A percentile compares a stretch with the other conserved stretches of the same genome.
phyloP scores from a whole-genome alignment of 2,113 vertebrate genomes.

The Podiceps cristatus region DNA sequence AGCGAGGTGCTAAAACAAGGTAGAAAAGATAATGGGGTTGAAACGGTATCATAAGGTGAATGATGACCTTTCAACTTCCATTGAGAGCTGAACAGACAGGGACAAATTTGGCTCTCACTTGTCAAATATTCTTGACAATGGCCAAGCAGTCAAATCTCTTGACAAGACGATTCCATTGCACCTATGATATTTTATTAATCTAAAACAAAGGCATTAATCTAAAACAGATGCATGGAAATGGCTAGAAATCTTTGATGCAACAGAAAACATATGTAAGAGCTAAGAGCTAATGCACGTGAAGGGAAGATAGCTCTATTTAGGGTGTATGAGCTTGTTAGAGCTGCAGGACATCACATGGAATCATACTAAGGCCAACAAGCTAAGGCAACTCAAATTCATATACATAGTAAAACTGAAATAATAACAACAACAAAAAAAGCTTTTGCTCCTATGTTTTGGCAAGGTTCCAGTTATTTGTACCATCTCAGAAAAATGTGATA shows the following conservation, averaged over 20 bases:
- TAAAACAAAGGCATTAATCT: conserved; percentile 58
- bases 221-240: conserved; percentile 50
- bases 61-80: conserved; percentile 54
- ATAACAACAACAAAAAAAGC: background rate
- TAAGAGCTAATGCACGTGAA: conserved; percentile 49
- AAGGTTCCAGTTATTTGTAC: conserved; percentile 32
- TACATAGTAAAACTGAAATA: background rate
- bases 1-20: conserved; percentile 57
- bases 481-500: conserved; percentile 33
- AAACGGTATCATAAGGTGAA: conserved; percentile 55
- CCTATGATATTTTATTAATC: conserved; percentile 67
- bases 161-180: conserved; percentile 37
- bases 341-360: background rate
- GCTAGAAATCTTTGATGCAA: conserved; percentile 55
- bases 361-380: conserved; percentile 13
- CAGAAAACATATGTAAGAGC: conserved; percentile 50
- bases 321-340: conserved; percentile 20
- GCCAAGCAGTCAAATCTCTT: conserved; percentile 39
- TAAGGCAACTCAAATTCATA: background rate
- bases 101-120: conserved; percentile 23
- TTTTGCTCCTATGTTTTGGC: background rate
- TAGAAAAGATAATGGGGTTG: conserved; percentile 50
- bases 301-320: conserved; percentile 37
- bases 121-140: conserved; percentile 23
- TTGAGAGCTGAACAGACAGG: conserved; percentile 24